Conservation (phyloP, 2,888 invertebrate species). For the Metopia argyrocephala region DNA sequence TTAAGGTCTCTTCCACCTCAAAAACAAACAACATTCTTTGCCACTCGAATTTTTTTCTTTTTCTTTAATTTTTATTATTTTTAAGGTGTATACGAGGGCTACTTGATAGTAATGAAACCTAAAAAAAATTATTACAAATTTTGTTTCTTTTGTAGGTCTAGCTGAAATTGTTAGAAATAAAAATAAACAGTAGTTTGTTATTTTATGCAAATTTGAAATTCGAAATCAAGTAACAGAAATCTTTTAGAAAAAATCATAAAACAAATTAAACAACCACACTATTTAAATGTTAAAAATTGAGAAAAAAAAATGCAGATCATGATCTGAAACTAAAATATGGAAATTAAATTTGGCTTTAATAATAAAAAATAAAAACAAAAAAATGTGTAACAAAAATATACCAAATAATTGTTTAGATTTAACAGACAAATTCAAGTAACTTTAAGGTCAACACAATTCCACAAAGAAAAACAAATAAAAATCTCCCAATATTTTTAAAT, state of each 20-base stretch:
- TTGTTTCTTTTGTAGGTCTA: neutral
- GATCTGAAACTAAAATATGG: neutral
- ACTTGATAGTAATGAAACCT: slow-evolving; percentile 28
- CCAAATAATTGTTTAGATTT: neutral
- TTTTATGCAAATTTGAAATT: slow-evolving; percentile 57
- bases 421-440: neutral
- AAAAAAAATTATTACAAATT: neutral
- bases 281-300: neutral
- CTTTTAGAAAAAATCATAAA: no score
- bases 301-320: slow-evolving; percentile 42
- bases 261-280: neutral
- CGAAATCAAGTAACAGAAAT: neutral
- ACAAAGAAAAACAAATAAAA: neutral
- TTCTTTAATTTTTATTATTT: neutral
- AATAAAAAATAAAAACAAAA: neutral
- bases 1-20: neutral
- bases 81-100: slow-evolving; percentile 13
- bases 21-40: neutral
- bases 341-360: neutral
- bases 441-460: slow-evolving; percentile 36
- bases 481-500: slow-evolving; percentile 17
- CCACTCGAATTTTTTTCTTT: neutral
- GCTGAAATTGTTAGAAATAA: slow-evolving; percentile 26
- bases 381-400: neutral
- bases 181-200: slow-evolving; percentile 59